A percentile compares a stretch with the other conserved stretches of the same genome.
phyloP scores from a whole-genome alignment of 2,113 vertebrate species.

The Zosterops japonicus region DNA sequence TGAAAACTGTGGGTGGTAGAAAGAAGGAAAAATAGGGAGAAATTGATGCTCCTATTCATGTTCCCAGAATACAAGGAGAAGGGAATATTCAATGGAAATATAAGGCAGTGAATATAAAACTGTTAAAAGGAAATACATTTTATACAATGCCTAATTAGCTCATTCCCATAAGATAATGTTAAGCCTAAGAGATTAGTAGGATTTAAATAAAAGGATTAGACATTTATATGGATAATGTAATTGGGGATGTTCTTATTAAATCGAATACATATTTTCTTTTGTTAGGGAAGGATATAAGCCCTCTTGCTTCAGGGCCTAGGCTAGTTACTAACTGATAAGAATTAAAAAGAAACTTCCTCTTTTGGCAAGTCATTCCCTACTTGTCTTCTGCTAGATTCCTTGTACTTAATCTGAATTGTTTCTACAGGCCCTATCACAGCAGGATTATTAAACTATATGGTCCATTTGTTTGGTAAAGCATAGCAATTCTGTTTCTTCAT shows the following conservation, averaged over 20 bases:
- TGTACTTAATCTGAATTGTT: background rate
- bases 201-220: constrained; percentile 60
- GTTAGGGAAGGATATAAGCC: constrained; percentile 32
- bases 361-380: background rate
- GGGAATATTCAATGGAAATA: background rate
- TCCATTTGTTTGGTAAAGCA: background rate
- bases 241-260: constrained; percentile 48
- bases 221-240: constrained; percentile 61
- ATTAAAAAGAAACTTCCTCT: constrained; percentile 9
- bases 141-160: constrained; percentile 49
- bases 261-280: constrained; percentile 44
- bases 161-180: constrained; percentile 46
- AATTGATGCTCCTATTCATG: background rate
- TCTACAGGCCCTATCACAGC: background rate
- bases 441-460: background rate
- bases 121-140: constrained; percentile 23
- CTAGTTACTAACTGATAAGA: constrained; percentile 32
- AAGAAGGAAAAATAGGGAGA: background rate
- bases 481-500: background rate
- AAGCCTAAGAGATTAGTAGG: constrained; percentile 60
- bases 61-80: background rate
- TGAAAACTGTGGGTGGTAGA: background rate
- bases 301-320: background rate
- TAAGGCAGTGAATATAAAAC: background rate
- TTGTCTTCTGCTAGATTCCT: background rate